These are phyloP conservation scores for Andrena marginata DNA, from an alignment of 2,888 invertebrate species.

Conservation along the genomic window DNA sequence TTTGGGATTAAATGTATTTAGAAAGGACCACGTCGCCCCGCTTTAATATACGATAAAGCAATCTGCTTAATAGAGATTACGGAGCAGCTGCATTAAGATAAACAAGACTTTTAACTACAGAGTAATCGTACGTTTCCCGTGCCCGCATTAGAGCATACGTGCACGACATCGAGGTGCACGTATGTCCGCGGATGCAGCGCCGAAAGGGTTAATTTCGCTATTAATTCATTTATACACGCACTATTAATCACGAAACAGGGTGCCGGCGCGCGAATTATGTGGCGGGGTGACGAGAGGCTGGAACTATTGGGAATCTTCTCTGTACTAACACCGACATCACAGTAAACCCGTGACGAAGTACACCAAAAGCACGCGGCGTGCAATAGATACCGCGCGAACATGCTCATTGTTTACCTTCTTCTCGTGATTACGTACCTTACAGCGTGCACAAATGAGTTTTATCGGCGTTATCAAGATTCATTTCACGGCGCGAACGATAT, in stretches of 20 bases:
- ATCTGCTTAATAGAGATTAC: background rate
- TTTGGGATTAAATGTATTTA: background rate
- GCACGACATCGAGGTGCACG: background rate
- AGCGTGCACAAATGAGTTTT: constrained; percentile 6
- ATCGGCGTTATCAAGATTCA: constrained; percentile 3
- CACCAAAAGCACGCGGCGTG: constrained; percentile 58
- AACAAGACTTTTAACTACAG: constrained; percentile 9
- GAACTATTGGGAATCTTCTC: background rate
- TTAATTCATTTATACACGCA: constrained; percentile 28
- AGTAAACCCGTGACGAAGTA: constrained; percentile 16
- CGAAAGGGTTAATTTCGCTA: constrained; percentile 48
- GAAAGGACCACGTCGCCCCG: background rate
- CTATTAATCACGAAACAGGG: constrained; percentile 2
- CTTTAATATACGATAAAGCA: background rate
- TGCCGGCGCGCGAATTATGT: background rate
- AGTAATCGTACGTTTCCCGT: constrained; percentile 9
- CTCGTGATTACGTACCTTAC: constrained; percentile 51
- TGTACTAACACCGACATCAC: background rate
- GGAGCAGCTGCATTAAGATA: background rate
- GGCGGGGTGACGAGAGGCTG: background rate
- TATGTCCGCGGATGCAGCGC: constrained; percentile 17
- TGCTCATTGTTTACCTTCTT: constrained; percentile 69
- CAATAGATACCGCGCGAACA: constrained; percentile 62
- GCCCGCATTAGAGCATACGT: constrained; percentile 6
- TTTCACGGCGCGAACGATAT: constrained; percentile 37